Percentiles rank a stretch among this genome's conserved stretches.
Evolutionary conservation across 2,797 vertebrate species (phyloP).

Genomic region (Emydoidea blandingii): DNA sequence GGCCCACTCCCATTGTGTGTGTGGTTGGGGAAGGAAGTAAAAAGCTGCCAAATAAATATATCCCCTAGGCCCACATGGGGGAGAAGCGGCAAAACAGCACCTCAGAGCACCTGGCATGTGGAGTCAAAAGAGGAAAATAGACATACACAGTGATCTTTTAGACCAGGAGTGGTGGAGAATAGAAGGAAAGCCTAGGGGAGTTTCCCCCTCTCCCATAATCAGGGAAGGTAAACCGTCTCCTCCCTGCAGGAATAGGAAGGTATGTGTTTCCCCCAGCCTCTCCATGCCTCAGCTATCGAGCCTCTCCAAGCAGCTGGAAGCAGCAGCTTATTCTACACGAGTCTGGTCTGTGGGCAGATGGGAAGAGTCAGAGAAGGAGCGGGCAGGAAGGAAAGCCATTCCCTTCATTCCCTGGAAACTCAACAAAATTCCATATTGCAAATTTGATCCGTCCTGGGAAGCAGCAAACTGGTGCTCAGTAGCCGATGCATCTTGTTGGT

Average conservation of each 20-base stretch:
- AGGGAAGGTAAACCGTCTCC: not conserved
- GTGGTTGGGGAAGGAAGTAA: not conserved
- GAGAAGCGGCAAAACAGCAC: not conserved
- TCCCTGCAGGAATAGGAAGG: not conserved
- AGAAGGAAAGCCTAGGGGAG: not conserved
- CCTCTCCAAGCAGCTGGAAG: not conserved
- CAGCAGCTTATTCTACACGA: not conserved
- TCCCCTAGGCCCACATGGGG: not conserved
- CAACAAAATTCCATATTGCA: not conserved
- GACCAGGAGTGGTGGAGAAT: accelerated
- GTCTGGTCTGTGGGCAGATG: not conserved
- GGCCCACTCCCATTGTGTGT: not conserved
- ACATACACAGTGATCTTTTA: not conserved
- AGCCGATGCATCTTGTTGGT: too few relatives aligned
- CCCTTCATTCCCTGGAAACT: not conserved
- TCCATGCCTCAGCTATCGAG: not conserved
- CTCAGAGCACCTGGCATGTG: not conserved
- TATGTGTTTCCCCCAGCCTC: not conserved
- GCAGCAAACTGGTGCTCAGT: not conserved
- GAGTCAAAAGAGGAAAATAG: not conserved
- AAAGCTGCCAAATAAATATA: not conserved
- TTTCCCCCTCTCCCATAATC: not conserved
- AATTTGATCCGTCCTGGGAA: not conserved
- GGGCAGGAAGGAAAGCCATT: not conserved
- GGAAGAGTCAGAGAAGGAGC: not conserved